Conservation (phyloP, 2,113 vertebrate species). For the Myodes glareolus region DNA sequence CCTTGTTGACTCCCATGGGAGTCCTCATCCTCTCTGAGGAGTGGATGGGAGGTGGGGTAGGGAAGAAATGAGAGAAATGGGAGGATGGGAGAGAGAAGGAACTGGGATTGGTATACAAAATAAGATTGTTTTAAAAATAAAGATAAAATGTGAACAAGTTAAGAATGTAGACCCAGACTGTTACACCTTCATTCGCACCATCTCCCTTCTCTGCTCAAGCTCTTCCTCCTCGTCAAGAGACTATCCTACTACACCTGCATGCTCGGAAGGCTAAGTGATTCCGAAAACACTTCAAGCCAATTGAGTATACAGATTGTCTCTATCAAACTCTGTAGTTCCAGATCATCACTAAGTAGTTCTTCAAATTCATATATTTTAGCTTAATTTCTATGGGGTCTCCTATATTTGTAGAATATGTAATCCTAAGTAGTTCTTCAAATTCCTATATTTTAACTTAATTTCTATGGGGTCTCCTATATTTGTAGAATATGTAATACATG, state of each 20-base stretch:
- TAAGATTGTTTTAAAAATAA: too few relatives aligned
- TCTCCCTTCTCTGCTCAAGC: background rate
- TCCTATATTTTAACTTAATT: conserved; percentile 64
- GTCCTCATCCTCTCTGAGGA: too few relatives aligned
- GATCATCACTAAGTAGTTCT: conserved; percentile 47
- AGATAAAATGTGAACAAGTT: background rate
- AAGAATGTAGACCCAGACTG: background rate
- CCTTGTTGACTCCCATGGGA: too few relatives aligned
- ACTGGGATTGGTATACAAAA: too few relatives aligned
- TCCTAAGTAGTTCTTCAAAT: conserved; percentile 41
- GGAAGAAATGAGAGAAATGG: too few relatives aligned
- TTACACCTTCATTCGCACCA: background rate
- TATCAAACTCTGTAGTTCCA: conserved; percentile 41
- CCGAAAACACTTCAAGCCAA: background rate
- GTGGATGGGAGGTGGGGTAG: too few relatives aligned
- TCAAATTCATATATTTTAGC: conserved; percentile 63
- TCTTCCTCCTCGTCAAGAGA: background rate
- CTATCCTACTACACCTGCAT: background rate
- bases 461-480: conserved; percentile 16
- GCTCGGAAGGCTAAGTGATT: background rate
- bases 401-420: conserved; percentile 46
- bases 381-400: background rate
- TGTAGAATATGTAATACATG: background rate
- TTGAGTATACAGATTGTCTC: background rate
- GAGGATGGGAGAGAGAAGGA: too few relatives aligned